A percentile compares a stretch with the other conserved stretches of the same genome.
Conservation (phyloP, 2,888 invertebrate genomes). For the Andrena praecox region DNA sequence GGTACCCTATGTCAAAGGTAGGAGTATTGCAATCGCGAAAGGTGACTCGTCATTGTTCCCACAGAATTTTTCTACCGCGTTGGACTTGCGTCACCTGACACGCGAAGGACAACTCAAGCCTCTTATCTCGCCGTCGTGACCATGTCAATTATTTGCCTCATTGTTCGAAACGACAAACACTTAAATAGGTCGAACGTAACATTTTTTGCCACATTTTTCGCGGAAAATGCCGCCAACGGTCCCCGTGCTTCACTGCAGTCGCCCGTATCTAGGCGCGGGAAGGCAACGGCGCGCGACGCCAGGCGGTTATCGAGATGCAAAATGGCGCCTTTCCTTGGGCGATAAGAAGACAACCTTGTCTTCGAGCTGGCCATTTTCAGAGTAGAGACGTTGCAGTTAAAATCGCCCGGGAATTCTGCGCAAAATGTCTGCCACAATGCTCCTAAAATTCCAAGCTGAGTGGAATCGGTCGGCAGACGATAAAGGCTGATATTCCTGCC, state of each 20-base stretch:
- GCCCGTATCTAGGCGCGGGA: not conserved
- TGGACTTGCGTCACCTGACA: conserved; percentile 20
- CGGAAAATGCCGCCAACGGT: conserved; percentile 1
- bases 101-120: conserved; percentile 47
- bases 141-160: conserved; percentile 37
- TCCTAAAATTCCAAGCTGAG: not conserved
- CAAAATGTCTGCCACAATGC: conserved; percentile 12
- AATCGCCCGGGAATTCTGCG: not conserved
- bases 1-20: too few species aligned
- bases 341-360: not conserved
- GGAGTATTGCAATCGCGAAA: too few species aligned
- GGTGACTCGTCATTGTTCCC: too few species aligned
- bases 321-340: conserved; percentile 16
- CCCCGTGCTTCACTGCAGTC: not conserved
- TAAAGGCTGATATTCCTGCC: conserved; percentile 33
- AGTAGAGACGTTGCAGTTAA: not conserved
- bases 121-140: conserved; percentile 48
- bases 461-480: not conserved
- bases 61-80: conserved; percentile 9
- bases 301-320: conserved; percentile 7
- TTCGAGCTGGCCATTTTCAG: not conserved
- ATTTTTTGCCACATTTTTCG: conserved; percentile 23
- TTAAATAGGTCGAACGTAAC: conserved; percentile 13
- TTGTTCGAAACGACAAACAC: conserved; percentile 40
- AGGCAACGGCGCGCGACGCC: not conserved